Conservation (phyloP, 2,888 invertebrate genomes). For the Tuta absoluta region DNA sequence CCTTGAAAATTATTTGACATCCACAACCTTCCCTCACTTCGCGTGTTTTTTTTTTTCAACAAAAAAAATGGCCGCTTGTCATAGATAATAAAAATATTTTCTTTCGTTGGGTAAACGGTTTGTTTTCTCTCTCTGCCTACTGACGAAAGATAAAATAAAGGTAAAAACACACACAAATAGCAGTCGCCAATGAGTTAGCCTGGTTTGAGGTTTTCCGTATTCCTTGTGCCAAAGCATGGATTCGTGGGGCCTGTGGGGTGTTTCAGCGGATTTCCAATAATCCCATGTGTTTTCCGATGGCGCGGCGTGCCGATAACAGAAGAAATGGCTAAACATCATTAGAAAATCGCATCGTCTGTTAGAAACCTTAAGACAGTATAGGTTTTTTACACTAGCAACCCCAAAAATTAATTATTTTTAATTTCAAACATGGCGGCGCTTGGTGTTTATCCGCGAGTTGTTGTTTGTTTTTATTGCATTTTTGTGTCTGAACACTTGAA, state of each 20-base stretch:
- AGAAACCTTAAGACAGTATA: too few species aligned
- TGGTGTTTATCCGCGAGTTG: slow-evolving; percentile 69
- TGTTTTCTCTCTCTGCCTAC: too few species aligned
- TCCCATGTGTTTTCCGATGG: too few species aligned
- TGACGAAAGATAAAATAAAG: too few species aligned
- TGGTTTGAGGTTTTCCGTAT: too few species aligned
- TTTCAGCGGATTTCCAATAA: too few species aligned
- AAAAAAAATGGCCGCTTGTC: slow-evolving; percentile 47
- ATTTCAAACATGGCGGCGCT: slow-evolving; percentile 64
- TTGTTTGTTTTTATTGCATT: slow-evolving; percentile 69
- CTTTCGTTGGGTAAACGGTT: background rate
- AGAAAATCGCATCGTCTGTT: background rate
- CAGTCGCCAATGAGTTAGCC: too few species aligned
- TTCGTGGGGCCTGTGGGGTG: too few species aligned
- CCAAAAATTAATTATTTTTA: slow-evolving; percentile 38
- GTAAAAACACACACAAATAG: too few species aligned
- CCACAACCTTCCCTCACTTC: slow-evolving; percentile 72
- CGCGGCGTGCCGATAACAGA: too few species aligned
- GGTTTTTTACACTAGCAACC: slow-evolving; percentile 29
- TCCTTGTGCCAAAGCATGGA: too few species aligned
- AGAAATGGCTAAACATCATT: too few species aligned
- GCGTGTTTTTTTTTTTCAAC: slow-evolving; percentile 54
- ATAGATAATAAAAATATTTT: slow-evolving; percentile 42
- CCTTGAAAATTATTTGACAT: slow-evolving; percentile 79
- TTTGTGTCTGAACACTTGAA: slow-evolving; percentile 38